Percentiles rank a stretch among this genome's conserved stretches.
Conservation (phyloP, 2,888 invertebrate genomes). For the Hecatera dysodea region DNA sequence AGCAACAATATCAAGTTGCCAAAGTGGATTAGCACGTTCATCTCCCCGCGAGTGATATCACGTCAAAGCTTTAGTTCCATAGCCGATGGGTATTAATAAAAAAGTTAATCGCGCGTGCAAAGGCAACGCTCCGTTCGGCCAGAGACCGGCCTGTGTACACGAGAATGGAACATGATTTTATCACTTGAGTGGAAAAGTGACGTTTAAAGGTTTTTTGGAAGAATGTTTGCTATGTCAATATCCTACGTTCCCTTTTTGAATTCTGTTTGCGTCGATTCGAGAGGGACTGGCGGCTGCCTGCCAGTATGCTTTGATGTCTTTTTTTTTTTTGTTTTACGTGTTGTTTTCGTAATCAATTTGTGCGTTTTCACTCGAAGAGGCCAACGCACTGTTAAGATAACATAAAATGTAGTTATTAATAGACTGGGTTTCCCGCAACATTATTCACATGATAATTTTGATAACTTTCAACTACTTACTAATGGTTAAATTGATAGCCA, state of each 20-base stretch:
- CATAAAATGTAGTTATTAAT: neutral
- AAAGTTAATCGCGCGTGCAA: constrained; percentile 83
- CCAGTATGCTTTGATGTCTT: constrained; percentile 23
- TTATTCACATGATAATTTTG: neutral
- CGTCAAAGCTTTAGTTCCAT: constrained; percentile 71
- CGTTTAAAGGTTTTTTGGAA: constrained; percentile 42
- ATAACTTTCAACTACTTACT: neutral
- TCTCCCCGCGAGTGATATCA: constrained; percentile 69
- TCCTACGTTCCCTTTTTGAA: constrained; percentile 28
- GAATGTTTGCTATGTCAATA: constrained; percentile 59
- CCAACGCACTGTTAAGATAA: constrained; percentile 12
- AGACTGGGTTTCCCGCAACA: neutral
- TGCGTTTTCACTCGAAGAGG: neutral
- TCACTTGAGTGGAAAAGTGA: constrained; percentile 42
- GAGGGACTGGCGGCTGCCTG: constrained; percentile 11
- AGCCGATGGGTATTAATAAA: constrained; percentile 82
- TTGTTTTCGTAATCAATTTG: constrained; percentile 18
- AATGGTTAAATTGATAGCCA: neutral
- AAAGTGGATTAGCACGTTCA: constrained; percentile 75
- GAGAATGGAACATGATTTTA: constrained; percentile 58
- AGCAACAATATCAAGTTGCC: constrained; percentile 64
- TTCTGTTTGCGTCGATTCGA: constrained; percentile 31
- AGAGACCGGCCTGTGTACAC: constrained; percentile 36
- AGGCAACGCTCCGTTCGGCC: constrained; percentile 67
- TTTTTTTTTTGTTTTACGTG: constrained; percentile 11